A percentile compares a stretch with the other conserved stretches of the same genome.
Conservation (phyloP, 2,113 vertebrate genomes). For the Boulengerochromis microlepis region DNA sequence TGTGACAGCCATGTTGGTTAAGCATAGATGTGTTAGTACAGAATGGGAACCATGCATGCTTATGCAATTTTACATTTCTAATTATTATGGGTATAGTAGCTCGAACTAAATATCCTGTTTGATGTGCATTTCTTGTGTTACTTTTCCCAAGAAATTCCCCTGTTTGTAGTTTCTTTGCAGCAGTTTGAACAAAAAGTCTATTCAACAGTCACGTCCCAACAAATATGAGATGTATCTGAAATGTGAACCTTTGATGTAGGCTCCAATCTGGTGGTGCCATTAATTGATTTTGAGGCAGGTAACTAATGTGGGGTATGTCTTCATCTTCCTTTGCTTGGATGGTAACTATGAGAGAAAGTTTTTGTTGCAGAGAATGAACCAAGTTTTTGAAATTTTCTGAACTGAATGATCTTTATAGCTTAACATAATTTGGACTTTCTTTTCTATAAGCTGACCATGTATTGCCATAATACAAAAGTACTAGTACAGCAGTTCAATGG, state of each 20-base stretch:
- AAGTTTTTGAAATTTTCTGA: background rate
- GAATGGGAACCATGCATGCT: background rate
- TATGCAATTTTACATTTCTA: background rate
- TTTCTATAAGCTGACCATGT: background rate
- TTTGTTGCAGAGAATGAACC: background rate
- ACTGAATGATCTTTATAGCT: background rate
- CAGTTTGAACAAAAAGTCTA: background rate
- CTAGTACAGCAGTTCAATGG: background rate
- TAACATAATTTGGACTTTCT: background rate
- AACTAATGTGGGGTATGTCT: background rate
- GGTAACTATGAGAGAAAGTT: background rate
- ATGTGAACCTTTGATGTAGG: background rate
- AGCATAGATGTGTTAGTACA: background rate
- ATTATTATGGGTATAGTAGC: background rate
- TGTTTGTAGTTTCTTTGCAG: background rate
- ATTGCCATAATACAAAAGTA: background rate
- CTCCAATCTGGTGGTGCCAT: background rate
- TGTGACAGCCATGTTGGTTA: background rate
- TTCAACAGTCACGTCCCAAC: background rate
- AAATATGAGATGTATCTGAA: background rate
- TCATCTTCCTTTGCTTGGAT: background rate
- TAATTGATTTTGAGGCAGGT: background rate
- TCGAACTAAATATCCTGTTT: background rate
- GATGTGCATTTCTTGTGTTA: background rate
- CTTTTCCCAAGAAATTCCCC: background rate